Evolutionary conservation across 2,888 invertebrate species (phyloP), one percentile per base, ranked within the genome.

Genomic region (Limnephilus lunatus): DNA sequence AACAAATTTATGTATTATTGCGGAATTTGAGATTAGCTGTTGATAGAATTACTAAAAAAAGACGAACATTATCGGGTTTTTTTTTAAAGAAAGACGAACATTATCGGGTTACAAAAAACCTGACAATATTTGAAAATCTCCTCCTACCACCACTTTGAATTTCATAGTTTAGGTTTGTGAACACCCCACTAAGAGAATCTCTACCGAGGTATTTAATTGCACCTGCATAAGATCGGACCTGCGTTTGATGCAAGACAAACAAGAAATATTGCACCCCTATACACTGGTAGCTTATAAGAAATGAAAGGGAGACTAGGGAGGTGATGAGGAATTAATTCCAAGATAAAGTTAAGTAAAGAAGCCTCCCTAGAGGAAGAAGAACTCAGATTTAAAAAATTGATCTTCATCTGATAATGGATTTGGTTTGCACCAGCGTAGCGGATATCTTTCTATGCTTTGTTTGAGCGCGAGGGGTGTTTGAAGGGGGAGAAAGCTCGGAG

Each of bases 301-400:
- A 68, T 68, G 68, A 68, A n/a, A n/a, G 68, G 68, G 25, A 9
- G 19, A 25, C 68, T 68, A 68, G 25, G n/a, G 68, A n/a, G 53
- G n/a, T 68, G 68, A 68, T 86, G 68, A 88, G 81, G 91, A 92
- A 93, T 92, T 92, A 92, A 93, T 93, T 93, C 90, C 39, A 83
- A 82, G 89, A 90, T 83, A 90, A 92, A 93, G 90, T 93, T 93
- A 68, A 91, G 83, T 39, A 85, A 93, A 92, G 90, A 91, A 92
- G 88, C 39, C 81, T 88, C 90, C 81, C 44, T 31, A 3, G 32
- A n/a, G 86, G 19, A 35, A 85, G 19, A n/a, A 39, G 81, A 89
- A 31, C 35, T 81, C 80, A 39, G 80, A 80, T 89, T 89, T 39
- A 89, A 25, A 89, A 88, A 89, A 80, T n/a, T 35, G 19, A 81